Evolutionary conservation across 2,797 vertebrate species (phyloP).

Genomic region (Cyprinella venusta): DNA sequence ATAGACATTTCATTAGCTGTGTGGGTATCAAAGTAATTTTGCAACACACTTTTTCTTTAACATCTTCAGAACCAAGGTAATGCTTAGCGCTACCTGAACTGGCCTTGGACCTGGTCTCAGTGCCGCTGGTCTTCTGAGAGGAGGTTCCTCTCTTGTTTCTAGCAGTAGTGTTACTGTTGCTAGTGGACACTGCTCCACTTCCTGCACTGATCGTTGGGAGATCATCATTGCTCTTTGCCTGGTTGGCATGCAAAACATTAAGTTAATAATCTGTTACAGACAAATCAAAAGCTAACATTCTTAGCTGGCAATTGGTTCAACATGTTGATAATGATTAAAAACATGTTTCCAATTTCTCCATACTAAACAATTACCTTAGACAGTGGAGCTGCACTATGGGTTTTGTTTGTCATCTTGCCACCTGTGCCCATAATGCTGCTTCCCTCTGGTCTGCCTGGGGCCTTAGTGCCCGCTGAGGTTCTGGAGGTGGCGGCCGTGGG

Average conservation of each 20-base stretch:
- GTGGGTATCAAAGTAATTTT: neutral
- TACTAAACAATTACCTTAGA: conserved; percentile 75
- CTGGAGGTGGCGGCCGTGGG: conserved; percentile 69
- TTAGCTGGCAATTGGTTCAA: neutral
- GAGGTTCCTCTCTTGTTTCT: conserved; percentile 79
- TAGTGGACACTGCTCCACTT: conserved; percentile 74
- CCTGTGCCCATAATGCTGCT: conserved; percentile 65
- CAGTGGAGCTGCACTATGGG: conserved; percentile 70
- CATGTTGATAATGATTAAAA: neutral
- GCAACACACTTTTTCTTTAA: neutral
- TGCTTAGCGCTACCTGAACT: conserved; percentile 67
- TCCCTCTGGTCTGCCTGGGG: conserved; percentile 76
- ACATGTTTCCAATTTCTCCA: neutral
- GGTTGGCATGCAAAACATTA: conserved; percentile 22
- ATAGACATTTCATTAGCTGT: neutral
- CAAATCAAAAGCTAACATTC: neutral
- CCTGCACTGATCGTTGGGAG: conserved; percentile 72
- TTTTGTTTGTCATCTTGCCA: conserved; percentile 73
- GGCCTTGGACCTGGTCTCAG: conserved; percentile 77
- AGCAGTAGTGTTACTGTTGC: conserved; percentile 72
- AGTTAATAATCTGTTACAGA: conserved; percentile 4
- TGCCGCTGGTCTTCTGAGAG: conserved; percentile 64
- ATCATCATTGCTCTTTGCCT: conserved; percentile 89
- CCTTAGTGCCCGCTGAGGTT: conserved; percentile 69
- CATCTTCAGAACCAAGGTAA: neutral